Percentiles rank a stretch among this genome's conserved stretches.
Evolutionary conservation across 2,797 vertebrate genomes (phyloP).

Genomic region (Sparus aurata): DNA sequence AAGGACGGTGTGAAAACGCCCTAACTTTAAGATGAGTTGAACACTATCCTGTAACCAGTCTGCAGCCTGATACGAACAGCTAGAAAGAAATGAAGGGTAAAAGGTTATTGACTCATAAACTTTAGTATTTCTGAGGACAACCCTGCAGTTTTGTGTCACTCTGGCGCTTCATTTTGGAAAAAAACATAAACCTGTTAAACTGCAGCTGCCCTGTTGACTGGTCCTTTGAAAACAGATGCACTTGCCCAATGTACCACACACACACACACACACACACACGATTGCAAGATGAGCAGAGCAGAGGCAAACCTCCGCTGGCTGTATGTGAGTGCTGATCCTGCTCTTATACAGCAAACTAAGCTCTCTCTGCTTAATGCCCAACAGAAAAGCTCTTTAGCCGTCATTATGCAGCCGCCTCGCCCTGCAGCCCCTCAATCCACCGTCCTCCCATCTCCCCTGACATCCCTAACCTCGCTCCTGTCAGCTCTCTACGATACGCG

Average conservation of each 20-base stretch:
- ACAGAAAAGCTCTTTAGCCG: conserved; percentile 82
- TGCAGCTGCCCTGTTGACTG: conserved; percentile 38
- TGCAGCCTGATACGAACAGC: not conserved
- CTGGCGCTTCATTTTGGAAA: conserved; percentile 1
- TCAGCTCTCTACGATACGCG: conserved; percentile 2
- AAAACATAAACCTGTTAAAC: conserved; percentile 22
- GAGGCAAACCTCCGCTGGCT: conserved; percentile 42
- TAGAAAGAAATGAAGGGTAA: not conserved
- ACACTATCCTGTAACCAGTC: not conserved
- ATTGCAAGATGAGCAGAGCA: conserved; percentile 57
- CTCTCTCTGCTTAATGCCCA: conserved; percentile 77
- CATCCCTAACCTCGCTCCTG: conserved; percentile 30
- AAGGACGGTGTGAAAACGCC: too few species aligned
- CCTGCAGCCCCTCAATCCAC: conserved; percentile 46
- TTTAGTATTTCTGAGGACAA: not conserved
- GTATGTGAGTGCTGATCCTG: conserved; percentile 72
- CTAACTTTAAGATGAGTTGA: not conserved
- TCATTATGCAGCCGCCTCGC: conserved; percentile 62
- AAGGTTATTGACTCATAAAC: not conserved
- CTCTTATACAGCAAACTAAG: conserved; percentile 81
- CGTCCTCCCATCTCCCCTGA: conserved; percentile 26
- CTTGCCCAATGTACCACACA: conserved; percentile 12
- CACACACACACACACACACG: conserved; percentile 26
- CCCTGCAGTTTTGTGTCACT: not conserved
- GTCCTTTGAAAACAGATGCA: conserved; percentile 49